Conservation (phyloP, 2,888 invertebrate genomes). For the Acleris laterana region DNA sequence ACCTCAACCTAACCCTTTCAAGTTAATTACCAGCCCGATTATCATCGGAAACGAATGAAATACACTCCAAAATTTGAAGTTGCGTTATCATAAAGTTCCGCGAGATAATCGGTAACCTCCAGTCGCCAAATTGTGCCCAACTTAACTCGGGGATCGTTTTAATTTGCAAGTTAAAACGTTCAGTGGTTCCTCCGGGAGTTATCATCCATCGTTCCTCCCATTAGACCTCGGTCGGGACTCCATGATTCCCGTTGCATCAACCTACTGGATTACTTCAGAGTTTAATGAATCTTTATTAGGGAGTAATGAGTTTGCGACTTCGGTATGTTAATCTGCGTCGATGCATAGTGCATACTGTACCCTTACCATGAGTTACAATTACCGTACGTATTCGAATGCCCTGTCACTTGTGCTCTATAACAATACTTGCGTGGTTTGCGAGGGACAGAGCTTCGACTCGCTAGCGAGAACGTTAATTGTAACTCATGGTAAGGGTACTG, state of each 20-base stretch:
- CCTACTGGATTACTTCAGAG: constrained; percentile 25
- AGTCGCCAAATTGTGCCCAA: constrained; percentile 26
- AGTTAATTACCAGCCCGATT: constrained; percentile 20
- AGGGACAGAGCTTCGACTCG: too few relatives aligned
- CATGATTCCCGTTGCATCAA: constrained; percentile 29
- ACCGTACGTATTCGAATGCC: too few relatives aligned
- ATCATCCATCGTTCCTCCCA: constrained; percentile 37
- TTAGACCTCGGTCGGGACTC: constrained; percentile 32
- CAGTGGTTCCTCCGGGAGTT: constrained; percentile 38
- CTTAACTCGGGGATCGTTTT: constrained; percentile 36
- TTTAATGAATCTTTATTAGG: constrained; percentile 33
- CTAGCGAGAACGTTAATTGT: too few relatives aligned
- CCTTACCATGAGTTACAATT: too few relatives aligned
- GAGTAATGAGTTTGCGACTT: constrained; percentile 26
- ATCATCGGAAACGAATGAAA: constrained; percentile 24
- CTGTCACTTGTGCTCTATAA: too few relatives aligned
- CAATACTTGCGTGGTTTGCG: too few relatives aligned
- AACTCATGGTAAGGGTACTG: too few relatives aligned
- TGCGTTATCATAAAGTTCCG: constrained; percentile 34
- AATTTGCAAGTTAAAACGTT: constrained; percentile 45
- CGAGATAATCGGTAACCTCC: constrained; percentile 35
- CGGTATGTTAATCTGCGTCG: constrained; percentile 16
- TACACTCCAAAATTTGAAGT: constrained; percentile 25
- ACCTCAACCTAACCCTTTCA: constrained; percentile 1
- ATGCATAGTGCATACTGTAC: constrained; percentile 1